These are phyloP conservation scores for Lepidurus packardi DNA, from an alignment of 1,140 invertebrate genomes.

Conservation along the genomic window DNA sequence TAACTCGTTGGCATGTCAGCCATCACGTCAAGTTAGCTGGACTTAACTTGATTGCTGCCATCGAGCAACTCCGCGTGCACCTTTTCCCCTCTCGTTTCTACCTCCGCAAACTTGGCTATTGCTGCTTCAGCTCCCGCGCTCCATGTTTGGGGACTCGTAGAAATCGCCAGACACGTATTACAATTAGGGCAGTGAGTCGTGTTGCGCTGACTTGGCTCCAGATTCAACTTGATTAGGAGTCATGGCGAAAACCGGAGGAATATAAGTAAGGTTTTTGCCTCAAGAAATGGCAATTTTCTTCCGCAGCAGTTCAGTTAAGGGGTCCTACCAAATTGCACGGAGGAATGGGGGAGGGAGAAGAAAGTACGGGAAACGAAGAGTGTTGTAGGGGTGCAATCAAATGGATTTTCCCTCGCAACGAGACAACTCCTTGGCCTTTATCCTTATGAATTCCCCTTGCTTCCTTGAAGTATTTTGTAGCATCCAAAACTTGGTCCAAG, in stretches of 20 bases:
- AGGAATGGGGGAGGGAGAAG: background rate
- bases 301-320: constrained; percentile 12
- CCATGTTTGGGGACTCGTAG: background rate
- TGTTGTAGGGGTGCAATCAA: constrained; percentile 19
- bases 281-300: constrained; percentile 6
- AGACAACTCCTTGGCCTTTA: constrained; percentile 14
- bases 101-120: background rate
- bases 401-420: background rate
- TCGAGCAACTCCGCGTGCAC: constrained; percentile 3
- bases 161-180: constrained; percentile 3
- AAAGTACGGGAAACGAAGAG: background rate
- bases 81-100: constrained; percentile 3
- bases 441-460: background rate
- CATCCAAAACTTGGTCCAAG: background rate
- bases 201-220: background rate
- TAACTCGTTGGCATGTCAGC: constrained; percentile 21
- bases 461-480: background rate
- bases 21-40: constrained; percentile 17
- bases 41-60: constrained; percentile 2
- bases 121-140: background rate
- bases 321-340: background rate
- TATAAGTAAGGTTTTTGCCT: background rate
- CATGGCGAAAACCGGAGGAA: background rate
- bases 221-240: constrained; percentile 9
- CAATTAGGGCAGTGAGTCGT: constrained; percentile 18